These are phyloP conservation scores for Sus cebifrons DNA, from an alignment of 2,797 vertebrate genomes.

Conservation along the genomic window DNA sequence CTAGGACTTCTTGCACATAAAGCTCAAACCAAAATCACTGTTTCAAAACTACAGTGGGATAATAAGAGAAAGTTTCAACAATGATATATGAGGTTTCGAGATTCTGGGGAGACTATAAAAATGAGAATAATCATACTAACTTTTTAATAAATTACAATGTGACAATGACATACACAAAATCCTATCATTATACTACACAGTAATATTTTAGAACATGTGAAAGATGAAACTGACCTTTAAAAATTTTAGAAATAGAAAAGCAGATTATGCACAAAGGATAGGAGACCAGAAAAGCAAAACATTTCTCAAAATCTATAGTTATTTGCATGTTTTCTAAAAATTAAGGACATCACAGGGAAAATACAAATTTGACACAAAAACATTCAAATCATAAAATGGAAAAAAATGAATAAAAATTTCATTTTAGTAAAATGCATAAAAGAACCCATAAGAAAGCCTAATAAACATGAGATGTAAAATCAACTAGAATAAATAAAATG, in stretches of 20 bases:
- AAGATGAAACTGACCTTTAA: background rate
- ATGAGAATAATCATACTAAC: background rate
- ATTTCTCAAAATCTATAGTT: background rate
- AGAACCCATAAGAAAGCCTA: background rate
- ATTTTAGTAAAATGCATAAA: constrained; percentile 21
- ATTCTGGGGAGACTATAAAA: background rate
- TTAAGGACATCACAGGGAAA: background rate
- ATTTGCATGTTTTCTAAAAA: background rate
- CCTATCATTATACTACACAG: background rate
- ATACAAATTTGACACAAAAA: constrained; percentile 24
- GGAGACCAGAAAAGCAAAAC: background rate
- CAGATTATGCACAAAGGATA: background rate
- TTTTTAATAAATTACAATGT: background rate
- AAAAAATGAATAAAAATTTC: background rate
- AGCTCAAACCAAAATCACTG: background rate
- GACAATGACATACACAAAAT: background rate
- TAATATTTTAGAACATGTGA: background rate
- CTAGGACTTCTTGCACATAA: constrained; percentile 33
- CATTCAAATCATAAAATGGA: background rate
- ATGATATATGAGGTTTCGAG: background rate
- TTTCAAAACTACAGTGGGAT: background rate
- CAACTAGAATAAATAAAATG: background rate
- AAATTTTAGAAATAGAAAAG: background rate
- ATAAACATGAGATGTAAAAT: background rate
- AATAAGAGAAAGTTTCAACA: constrained; percentile 8